Conservation (phyloP, 2,888 invertebrate genomes). For the Dioctria rufipes region DNA sequence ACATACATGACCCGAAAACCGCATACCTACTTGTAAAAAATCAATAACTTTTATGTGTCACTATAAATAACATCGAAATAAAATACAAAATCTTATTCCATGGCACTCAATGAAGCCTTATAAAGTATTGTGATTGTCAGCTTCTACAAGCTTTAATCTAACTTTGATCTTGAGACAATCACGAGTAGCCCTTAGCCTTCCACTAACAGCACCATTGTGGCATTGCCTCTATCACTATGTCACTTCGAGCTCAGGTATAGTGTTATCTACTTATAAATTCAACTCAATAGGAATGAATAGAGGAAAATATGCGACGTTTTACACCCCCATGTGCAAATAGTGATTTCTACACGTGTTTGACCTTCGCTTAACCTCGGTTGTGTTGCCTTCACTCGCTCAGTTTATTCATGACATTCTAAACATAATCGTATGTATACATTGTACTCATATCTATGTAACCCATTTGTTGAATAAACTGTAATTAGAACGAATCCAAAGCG, state of each 20-base stretch:
- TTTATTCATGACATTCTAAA: no score
- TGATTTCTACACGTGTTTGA: no score
- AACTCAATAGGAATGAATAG: not conserved
- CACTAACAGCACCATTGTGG: constrained; percentile 1
- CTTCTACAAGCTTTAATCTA: not conserved
- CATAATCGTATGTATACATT: no score
- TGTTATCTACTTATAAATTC: not conserved
- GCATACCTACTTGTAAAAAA: not conserved
- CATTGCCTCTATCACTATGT: not conserved
- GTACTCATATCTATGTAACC: no score
- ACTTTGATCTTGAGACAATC: constrained; percentile 21
- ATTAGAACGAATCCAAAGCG: no score
- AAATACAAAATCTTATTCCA: not conserved
- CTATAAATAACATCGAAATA: not conserved
- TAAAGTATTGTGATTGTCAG: not conserved
- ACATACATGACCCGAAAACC: not conserved
- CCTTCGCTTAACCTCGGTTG: no score
- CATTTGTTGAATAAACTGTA: no score
- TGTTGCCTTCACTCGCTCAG: no score
- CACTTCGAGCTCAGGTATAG: not conserved
- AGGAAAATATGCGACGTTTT: not conserved
- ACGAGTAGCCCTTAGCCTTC: constrained; percentile 10
- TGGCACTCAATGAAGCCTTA: not conserved
- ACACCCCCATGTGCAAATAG: no score
- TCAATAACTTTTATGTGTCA: not conserved